phyloP scores from a whole-genome alignment of 2,797 vertebrate genomes.

The Euthynnus affinis region DNA sequence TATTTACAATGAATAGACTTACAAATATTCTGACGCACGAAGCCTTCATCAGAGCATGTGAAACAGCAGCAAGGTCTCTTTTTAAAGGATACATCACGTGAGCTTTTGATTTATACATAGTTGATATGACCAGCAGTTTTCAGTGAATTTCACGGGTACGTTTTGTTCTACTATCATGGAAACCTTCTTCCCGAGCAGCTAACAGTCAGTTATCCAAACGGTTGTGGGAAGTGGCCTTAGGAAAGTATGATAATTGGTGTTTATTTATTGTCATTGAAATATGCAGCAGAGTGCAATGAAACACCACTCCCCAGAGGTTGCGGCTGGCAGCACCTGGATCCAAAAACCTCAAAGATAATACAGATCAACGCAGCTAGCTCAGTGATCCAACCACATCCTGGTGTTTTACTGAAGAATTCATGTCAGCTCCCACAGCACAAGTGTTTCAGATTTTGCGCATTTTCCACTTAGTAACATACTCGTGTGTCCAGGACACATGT shows the following conservation, averaged over 20 bases:
- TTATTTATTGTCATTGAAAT: conserved; percentile 81
- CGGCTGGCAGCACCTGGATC: conserved; percentile 71
- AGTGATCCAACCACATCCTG: conserved; percentile 10
- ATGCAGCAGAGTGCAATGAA: conserved; percentile 65
- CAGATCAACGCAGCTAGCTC: conserved; percentile 22
- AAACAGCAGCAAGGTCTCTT: too few relatives aligned
- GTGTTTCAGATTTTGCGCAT: neutral
- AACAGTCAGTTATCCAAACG: conserved; percentile 31
- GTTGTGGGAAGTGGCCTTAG: conserved; percentile 62
- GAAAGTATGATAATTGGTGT: conserved; percentile 82
- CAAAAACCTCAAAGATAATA: conserved; percentile 72
- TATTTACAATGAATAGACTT: too few relatives aligned
- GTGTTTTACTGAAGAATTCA: conserved; percentile 31
- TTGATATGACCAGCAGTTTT: conserved; percentile 17
- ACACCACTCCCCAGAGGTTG: conserved; percentile 53
- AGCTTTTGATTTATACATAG: too few relatives aligned
- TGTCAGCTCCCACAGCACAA: conserved; percentile 5
- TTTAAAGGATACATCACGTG: too few relatives aligned
- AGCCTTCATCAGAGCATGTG: too few relatives aligned
- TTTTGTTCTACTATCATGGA: conserved; percentile 32
- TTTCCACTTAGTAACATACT: neutral
- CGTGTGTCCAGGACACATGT: neutral
- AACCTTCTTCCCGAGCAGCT: conserved; percentile 31
- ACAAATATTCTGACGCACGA: too few relatives aligned
- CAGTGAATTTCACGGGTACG: conserved; percentile 14